These are phyloP conservation scores for Vombatus ursinus DNA, from an alignment of 2,113 vertebrate genomes.

Conservation along the genomic window DNA sequence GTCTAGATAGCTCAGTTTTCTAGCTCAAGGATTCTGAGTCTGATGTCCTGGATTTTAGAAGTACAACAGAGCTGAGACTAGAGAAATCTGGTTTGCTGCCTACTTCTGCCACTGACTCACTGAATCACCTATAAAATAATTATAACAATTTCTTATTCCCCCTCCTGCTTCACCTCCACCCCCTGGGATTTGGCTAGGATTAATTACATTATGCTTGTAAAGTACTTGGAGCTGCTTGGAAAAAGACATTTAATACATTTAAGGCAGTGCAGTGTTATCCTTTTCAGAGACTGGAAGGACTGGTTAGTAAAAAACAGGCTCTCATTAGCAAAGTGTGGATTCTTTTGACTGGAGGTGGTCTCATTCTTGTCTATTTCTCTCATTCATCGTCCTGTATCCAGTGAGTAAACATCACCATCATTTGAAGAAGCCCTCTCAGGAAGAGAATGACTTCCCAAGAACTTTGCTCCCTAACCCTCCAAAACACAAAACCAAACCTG, in stretches of 20 bases:
- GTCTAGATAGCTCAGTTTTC: constrained; percentile 6
- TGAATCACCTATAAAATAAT: not conserved
- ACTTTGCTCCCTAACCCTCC: not conserved
- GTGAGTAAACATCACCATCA: not conserved
- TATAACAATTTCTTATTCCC: not conserved
- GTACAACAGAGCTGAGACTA: not conserved
- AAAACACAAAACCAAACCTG: not conserved
- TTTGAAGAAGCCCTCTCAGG: not conserved
- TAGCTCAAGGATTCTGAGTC: constrained; percentile 27
- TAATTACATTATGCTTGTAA: not conserved
- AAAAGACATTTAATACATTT: not conserved
- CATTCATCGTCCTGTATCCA: not conserved
- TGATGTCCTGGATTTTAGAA: not conserved
- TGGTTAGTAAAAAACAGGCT: not conserved
- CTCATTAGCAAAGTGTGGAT: not conserved
- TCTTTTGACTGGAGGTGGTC: not conserved
- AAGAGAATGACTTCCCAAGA: not conserved
- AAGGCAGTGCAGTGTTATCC: not conserved
- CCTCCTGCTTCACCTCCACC: not conserved
- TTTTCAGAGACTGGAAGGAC: not conserved
- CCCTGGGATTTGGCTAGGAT: not conserved
- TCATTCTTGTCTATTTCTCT: not conserved
- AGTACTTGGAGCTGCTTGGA: not conserved
- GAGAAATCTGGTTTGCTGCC: not conserved
- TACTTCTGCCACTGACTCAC: not conserved